Evolutionary conservation across 2,113 vertebrate genomes (phyloP).

Genomic region (Serinus canaria): DNA sequence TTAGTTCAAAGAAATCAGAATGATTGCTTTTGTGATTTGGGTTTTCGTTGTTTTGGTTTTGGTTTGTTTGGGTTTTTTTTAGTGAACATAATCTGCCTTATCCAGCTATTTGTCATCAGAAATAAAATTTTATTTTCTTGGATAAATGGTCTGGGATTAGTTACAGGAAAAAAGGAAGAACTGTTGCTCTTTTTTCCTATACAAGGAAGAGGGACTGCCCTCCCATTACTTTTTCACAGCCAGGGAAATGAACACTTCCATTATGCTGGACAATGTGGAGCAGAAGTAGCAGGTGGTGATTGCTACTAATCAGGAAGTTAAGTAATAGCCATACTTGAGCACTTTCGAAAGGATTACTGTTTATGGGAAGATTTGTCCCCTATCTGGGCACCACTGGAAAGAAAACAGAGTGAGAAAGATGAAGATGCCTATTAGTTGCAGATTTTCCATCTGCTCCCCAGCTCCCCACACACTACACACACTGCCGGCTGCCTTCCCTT

Average conservation of each 20-base stretch:
- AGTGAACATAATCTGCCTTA: not conserved
- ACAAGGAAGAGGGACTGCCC: not conserved
- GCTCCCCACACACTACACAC: not conserved
- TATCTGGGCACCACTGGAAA: not conserved
- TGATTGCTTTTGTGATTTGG: not conserved
- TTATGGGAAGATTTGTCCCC: constrained; percentile 33
- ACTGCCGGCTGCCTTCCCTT: not conserved
- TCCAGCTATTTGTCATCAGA: not conserved
- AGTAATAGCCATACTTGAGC: constrained; percentile 31
- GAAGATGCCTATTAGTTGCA: constrained; percentile 16
- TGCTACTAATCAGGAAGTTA: constrained; percentile 49
- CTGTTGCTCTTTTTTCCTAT: constrained; percentile 45
- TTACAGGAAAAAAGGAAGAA: not conserved
- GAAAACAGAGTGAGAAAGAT: constrained; percentile 1
- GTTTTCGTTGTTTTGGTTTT: not conserved
- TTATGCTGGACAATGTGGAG: constrained; percentile 48
- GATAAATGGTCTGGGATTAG: constrained; percentile 1
- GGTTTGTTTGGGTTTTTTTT: not conserved
- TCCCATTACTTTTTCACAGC: constrained; percentile 44
- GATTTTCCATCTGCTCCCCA: not conserved
- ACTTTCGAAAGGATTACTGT: constrained; percentile 37
- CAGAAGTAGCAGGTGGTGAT: constrained; percentile 57
- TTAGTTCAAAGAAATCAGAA: not conserved
- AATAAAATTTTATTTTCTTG: constrained; percentile 19
- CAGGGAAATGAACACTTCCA: constrained; percentile 24